These are phyloP conservation scores for Eulemur macaco DNA, from an alignment of 2,113 vertebrate species.

Conservation along the genomic window DNA sequence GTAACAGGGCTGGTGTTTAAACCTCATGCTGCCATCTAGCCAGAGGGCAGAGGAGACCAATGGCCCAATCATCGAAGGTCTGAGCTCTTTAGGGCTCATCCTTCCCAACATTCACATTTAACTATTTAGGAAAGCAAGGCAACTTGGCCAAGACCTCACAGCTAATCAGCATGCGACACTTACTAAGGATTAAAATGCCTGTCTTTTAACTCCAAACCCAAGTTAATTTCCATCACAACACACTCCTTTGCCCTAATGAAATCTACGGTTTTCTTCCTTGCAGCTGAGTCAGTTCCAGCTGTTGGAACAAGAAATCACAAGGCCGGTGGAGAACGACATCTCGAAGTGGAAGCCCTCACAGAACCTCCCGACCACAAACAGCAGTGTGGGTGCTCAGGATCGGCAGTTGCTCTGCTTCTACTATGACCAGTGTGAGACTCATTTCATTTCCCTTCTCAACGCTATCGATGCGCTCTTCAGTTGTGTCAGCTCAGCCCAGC, in stretches of 20 bases:
- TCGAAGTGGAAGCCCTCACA: conserved; percentile 93
- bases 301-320: conserved; percentile 95
- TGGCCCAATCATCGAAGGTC: neutral
- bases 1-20: neutral
- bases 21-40: neutral
- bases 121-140: neutral
- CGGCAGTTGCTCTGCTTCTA: conserved; percentile 94
- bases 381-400: conserved; percentile 85
- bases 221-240: neutral
- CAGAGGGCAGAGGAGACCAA: neutral
- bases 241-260: neutral
- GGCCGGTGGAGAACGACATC: conserved; percentile 95
- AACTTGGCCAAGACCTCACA: neutral
- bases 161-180: neutral
- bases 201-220: neutral
- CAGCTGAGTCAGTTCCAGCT: conserved; percentile 96
- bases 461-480: conserved; percentile 95
- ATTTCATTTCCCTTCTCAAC: conserved; percentile 93
- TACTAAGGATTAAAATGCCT: neutral
- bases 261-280: conserved; percentile 49
- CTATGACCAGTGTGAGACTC: conserved; percentile 94
- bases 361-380: conserved; percentile 77
- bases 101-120: neutral
- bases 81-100: neutral
- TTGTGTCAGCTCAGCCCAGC: conserved; percentile 91